Conservation (phyloP, 2,113 vertebrate species). For the Tachysurus vachellii region DNA sequence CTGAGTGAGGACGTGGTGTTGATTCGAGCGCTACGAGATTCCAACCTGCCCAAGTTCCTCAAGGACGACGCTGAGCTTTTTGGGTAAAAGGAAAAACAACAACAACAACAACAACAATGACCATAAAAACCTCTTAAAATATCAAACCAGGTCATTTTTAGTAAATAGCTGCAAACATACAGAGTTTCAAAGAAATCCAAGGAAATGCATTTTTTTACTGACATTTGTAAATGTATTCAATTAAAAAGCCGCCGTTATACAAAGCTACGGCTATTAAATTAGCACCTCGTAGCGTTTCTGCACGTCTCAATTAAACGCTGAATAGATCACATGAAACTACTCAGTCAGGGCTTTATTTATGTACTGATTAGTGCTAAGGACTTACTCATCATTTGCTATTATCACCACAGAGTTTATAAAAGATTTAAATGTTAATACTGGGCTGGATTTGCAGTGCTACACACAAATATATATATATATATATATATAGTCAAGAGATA, state of each 20-base stretch:
- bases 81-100: conserved; percentile 61
- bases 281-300: background rate
- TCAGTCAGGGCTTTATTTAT: background rate
- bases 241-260: background rate
- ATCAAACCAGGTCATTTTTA: background rate
- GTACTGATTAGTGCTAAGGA: background rate
- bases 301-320: background rate
- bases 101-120: background rate
- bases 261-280: background rate
- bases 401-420: background rate
- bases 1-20: conserved; percentile 83
- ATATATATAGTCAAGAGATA: no score
- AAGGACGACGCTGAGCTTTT: conserved; percentile 80
- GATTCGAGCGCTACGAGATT: conserved; percentile 83
- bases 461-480: background rate
- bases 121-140: background rate
- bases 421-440: background rate
- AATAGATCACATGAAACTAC: background rate
- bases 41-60: conserved; percentile 86
- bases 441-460: background rate
- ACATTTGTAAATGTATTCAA: background rate
- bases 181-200: background rate
- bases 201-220: background rate
- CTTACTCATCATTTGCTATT: background rate
- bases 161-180: background rate